Conservation (phyloP, 2,797 vertebrate genomes). For the Champsocephalus esox region DNA sequence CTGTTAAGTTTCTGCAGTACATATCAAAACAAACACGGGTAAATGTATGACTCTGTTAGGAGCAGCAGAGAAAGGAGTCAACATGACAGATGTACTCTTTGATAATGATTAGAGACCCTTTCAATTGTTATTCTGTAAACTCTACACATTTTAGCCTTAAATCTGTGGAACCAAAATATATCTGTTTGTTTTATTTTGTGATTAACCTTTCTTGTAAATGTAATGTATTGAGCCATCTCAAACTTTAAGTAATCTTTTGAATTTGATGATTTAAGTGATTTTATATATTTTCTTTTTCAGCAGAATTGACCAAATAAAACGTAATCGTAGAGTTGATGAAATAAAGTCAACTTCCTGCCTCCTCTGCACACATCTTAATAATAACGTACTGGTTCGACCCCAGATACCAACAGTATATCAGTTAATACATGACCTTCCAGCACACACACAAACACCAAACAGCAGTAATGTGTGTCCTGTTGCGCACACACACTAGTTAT, state of each 20-base stretch:
- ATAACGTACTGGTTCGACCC: not conserved
- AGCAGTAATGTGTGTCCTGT: slow-evolving; percentile 21
- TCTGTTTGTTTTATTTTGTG: not conserved
- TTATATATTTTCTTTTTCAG: not conserved
- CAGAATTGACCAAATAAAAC: not conserved
- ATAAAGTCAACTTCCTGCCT: not conserved
- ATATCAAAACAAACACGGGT: slow-evolving; percentile 51
- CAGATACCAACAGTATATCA: not conserved
- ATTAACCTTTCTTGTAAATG: not conserved
- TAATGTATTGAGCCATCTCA: not conserved
- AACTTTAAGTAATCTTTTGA: not conserved
- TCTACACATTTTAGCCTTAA: not conserved
- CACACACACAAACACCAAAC: slow-evolving; percentile 11
- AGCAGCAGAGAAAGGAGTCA: not conserved
- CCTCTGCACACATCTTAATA: not conserved
- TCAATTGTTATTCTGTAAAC: not conserved
- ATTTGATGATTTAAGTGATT: not conserved
- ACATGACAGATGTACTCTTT: not conserved
- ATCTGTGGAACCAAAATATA: not conserved
- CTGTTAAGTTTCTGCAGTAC: slow-evolving; percentile 29
- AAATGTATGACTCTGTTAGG: slow-evolving; percentile 27
- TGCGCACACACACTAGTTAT: slow-evolving; percentile 29
- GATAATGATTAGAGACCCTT: not conserved
- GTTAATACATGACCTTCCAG: not conserved
- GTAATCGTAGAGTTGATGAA: not conserved